phyloP scores from a whole-genome alignment of 2,797 vertebrate genomes.

The Ctenochaetus hawaiiensis region DNA sequence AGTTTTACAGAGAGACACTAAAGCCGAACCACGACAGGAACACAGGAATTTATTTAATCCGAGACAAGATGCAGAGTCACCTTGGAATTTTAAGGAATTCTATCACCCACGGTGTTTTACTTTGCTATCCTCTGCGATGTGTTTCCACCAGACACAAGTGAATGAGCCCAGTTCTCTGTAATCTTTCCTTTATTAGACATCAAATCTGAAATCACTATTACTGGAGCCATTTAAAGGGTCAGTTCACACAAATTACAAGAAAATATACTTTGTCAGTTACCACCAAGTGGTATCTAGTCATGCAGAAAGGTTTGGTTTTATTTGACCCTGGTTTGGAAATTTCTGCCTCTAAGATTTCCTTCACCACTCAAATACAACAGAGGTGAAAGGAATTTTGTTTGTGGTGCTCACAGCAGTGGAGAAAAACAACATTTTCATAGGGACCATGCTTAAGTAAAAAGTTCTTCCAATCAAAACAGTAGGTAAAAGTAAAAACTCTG shows the following conservation, averaged over 20 bases:
- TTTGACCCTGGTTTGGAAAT: constrained; percentile 35
- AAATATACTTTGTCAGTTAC: constrained; percentile 24
- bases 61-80: constrained; percentile 35
- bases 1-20: constrained; percentile 18
- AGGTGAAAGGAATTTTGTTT: constrained; percentile 5
- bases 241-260: constrained; percentile 32
- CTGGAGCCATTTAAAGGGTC: constrained; percentile 34
- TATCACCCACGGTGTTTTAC: constrained; percentile 7
- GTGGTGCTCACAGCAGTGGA: constrained; percentile 5
- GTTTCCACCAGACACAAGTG: constrained; percentile 21
- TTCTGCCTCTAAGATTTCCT: constrained; percentile 35
- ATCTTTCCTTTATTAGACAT: constrained; percentile 17
- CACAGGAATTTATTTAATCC: constrained; percentile 39
- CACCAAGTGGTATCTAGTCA: constrained; percentile 16
- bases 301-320: constrained; percentile 37
- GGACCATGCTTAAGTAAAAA: constrained; percentile 14
- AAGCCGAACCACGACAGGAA: constrained; percentile 29
- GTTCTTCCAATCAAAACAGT: constrained; percentile 35
- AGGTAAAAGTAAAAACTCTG: constrained; percentile 2
- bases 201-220: neutral
- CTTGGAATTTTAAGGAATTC: constrained; percentile 22
- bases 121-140: constrained; percentile 24
- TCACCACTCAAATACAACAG: constrained; percentile 17
- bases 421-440: constrained; percentile 1
- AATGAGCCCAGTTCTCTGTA: neutral